A percentile compares a stretch with the other conserved stretches of the same genome.
phyloP scores from a whole-genome alignment of 2,113 vertebrate species.

The Bucco capensis region DNA sequence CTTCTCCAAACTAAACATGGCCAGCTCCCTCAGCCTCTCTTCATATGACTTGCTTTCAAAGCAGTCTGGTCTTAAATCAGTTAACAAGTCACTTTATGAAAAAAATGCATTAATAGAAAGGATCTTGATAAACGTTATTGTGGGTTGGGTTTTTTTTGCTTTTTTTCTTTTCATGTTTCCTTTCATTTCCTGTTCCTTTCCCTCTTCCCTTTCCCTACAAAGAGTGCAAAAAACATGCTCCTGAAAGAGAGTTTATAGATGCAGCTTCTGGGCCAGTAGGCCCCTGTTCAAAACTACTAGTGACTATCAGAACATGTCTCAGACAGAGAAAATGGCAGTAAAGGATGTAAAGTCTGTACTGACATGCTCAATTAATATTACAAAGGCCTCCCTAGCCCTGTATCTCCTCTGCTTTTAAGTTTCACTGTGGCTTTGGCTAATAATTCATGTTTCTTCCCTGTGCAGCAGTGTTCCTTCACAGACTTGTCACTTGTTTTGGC shows the following conservation, averaged over 20 bases:
- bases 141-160: too few species aligned
- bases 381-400: background rate
- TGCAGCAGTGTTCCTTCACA: background rate
- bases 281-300: background rate
- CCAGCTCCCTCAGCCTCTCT: too few species aligned
- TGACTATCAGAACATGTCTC: background rate
- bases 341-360: background rate
- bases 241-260: background rate
- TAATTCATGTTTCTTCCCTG: background rate
- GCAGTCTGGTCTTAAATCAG: background rate
- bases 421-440: background rate
- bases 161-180: too few species aligned
- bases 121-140: background rate
- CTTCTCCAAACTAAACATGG: too few species aligned
- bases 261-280: background rate
- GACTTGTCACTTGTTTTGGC: slow-evolving; percentile 39
- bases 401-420: background rate
- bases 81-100: background rate
- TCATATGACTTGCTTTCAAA: background rate
- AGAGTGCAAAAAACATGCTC: background rate
- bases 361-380: background rate
- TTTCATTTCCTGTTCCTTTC: too few species aligned
- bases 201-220: too few species aligned
- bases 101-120: background rate
- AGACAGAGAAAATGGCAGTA: background rate